Conservation (phyloP, 2,888 invertebrate species). For the Drosophila phalerata region DNA sequence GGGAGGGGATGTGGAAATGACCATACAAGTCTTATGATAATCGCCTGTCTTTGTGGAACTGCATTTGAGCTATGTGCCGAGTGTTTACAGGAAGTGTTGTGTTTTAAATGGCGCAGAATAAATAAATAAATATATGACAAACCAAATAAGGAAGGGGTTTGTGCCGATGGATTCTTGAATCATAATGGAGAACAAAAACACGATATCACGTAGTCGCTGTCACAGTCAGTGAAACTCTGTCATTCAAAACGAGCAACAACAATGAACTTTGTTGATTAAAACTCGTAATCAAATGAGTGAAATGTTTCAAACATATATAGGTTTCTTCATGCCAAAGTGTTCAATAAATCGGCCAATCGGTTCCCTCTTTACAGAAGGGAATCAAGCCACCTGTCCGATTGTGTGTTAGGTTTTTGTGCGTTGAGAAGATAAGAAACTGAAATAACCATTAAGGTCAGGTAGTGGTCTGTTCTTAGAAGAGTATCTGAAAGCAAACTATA, state of each 20-base stretch:
- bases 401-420: constrained; percentile 26
- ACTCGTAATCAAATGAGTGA: constrained; percentile 18
- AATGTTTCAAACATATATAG: neutral
- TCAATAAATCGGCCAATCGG: constrained; percentile 18
- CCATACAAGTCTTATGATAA: constrained; percentile 12
- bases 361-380: neutral
- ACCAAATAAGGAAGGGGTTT: constrained; percentile 11
- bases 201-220: constrained; percentile 33
- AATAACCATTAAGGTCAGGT: neutral
- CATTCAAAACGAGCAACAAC: constrained; percentile 12
- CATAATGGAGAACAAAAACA: constrained; percentile 24
- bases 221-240: constrained; percentile 26
- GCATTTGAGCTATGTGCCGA: constrained; percentile 10
- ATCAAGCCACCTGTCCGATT: constrained; percentile 35
- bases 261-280: neutral
- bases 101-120: constrained; percentile 25
- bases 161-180: constrained; percentile 9
- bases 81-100: constrained; percentile 50
- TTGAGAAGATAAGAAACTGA: constrained; percentile 23
- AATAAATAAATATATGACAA: constrained; percentile 14
- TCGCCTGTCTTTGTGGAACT: constrained; percentile 9
- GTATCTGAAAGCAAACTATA: neutral
- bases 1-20: neutral
- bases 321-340: neutral
- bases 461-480: constrained; percentile 11